Conservation (phyloP, 2,797 vertebrate genomes). For the Rhabdomys pumilio region DNA sequence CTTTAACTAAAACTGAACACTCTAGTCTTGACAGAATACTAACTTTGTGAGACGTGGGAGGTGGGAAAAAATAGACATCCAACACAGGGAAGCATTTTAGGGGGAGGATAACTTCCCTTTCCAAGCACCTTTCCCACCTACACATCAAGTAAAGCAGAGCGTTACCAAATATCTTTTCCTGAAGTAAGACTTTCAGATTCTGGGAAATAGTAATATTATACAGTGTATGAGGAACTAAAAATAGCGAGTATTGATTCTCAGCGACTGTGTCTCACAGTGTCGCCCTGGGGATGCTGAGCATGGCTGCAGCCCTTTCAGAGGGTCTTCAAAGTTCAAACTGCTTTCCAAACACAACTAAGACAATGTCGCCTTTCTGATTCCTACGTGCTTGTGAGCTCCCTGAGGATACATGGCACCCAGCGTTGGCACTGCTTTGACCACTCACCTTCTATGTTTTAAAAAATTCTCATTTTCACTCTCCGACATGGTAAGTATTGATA, state of each 20-base stretch:
- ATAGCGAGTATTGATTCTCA: not conserved
- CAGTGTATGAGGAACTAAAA: not conserved
- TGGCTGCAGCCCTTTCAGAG: not conserved
- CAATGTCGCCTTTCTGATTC: not conserved
- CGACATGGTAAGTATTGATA: not conserved
- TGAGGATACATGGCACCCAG: not conserved
- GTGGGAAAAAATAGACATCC: slow-evolving; percentile 82
- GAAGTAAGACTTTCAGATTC: slow-evolving; percentile 54
- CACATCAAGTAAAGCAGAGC: slow-evolving; percentile 69
- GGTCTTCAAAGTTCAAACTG: not conserved
- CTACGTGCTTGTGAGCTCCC: not conserved
- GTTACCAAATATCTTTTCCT: slow-evolving; percentile 71
- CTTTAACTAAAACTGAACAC: slow-evolving; percentile 63
- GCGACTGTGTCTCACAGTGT: not conserved
- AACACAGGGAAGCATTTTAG: slow-evolving; percentile 59
- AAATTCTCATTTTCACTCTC: slow-evolving; percentile 15
- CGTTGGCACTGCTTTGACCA: not conserved
- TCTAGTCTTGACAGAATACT: slow-evolving; percentile 74
- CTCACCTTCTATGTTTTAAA: not conserved
- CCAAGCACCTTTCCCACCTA: slow-evolving; percentile 77
- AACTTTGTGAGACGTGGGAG: slow-evolving; percentile 75
- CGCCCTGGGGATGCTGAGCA: not conserved
- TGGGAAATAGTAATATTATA: slow-evolving; percentile 53
- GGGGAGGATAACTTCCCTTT: slow-evolving; percentile 53
- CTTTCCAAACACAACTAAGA: slow-evolving; percentile 27